phyloP scores from a whole-genome alignment of 2,888 invertebrate species.

The Quadroppia sp. region DNA sequence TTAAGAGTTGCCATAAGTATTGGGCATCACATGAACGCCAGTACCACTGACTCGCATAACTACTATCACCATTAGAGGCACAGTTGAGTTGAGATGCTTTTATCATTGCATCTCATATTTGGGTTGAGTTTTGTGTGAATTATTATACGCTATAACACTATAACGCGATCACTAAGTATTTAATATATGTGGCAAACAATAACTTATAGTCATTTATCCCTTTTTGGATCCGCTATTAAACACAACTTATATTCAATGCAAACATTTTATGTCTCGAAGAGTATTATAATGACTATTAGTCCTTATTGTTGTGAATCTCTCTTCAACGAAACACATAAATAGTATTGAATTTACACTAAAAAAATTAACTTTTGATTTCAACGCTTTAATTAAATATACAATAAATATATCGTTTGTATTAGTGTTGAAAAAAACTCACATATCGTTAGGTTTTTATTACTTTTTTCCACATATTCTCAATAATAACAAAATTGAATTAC shows the following conservation, averaged over 20 bases:
- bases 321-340: background rate
- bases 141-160: slow-evolving; percentile 19
- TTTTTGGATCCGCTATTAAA: slow-evolving; percentile 25
- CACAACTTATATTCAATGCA: slow-evolving; percentile 25
- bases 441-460: background rate
- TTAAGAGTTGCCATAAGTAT: slow-evolving; percentile 15
- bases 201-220: slow-evolving; percentile 26
- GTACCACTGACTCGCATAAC: background rate
- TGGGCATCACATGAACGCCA: background rate
- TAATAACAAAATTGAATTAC: slow-evolving; percentile 16
- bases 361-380: background rate
- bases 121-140: slow-evolving; percentile 19
- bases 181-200: slow-evolving; percentile 34
- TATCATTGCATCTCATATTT: slow-evolving; percentile 32
- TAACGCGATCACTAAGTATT: slow-evolving; percentile 10
- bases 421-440: background rate
- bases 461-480: background rate
- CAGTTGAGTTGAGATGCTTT: background rate
- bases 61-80: background rate
- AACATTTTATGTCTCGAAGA: background rate
- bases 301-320: too few species aligned
- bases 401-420: background rate
- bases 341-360: background rate
- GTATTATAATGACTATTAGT: background rate
- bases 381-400: background rate